Conservation (phyloP, 2,113 vertebrate genomes). For the Daboia siamensis region DNA sequence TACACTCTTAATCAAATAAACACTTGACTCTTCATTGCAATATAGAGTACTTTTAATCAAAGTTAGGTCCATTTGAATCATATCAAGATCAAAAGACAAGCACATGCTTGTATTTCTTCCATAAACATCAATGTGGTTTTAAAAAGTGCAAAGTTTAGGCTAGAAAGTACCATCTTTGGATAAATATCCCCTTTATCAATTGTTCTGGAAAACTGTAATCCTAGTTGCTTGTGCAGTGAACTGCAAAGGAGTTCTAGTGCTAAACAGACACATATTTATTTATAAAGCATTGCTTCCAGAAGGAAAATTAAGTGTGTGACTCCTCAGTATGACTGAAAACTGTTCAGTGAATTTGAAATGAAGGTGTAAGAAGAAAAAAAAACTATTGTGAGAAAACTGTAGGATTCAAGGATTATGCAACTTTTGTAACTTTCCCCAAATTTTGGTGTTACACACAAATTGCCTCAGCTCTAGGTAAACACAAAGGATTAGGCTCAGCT, state of each 20-base stretch:
- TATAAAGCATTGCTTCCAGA: neutral
- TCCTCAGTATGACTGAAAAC: neutral
- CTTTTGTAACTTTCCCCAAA: neutral
- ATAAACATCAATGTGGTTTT: neutral
- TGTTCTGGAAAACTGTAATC: neutral
- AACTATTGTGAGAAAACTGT: neutral
- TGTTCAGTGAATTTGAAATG: neutral
- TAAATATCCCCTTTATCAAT: neutral
- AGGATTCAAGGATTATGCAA: neutral
- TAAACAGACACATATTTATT: neutral
- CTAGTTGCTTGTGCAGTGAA: neutral
- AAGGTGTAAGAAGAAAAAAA: too few species aligned
- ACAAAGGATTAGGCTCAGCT: neutral
- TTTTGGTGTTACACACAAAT: fast-evolving
- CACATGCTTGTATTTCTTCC: neutral
- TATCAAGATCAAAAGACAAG: neutral
- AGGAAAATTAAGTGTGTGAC: neutral
- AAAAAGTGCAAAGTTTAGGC: neutral
- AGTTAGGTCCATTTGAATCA: neutral
- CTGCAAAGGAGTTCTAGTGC: neutral
- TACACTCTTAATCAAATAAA: neutral
- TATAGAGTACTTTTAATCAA: neutral
- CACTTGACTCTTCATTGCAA: neutral
- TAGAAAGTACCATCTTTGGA: neutral
- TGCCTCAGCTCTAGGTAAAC: neutral